Evolutionary conservation across 2,797 vertebrate genomes (phyloP), one percentile per base, ranked within the genome.

Genomic region (Melanitta fusca): DNA sequence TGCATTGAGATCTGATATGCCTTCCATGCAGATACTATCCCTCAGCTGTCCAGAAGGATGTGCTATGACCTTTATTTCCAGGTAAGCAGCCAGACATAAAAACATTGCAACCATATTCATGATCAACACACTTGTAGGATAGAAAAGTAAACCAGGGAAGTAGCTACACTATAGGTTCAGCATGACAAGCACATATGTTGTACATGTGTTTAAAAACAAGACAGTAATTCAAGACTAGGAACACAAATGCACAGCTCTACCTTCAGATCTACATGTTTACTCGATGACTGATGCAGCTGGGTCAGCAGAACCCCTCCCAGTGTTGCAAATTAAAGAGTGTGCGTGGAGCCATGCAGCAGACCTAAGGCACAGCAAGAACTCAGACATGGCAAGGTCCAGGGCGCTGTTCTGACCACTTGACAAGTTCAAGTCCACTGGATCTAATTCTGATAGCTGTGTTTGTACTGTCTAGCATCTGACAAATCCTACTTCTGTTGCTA

Each of bases 111-210:
- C 20, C 28, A 10, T 4, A 2, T n/a, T 38, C 66, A 17, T 53
- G 77, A 69, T 4, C 5, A 16, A n/a, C 19, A 61, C 7, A 32
- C 69, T 79, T 61, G 62, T 58, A 54, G 6, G 8, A 18, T 16
- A 54, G 28, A 65, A 64, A 64, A 74, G 3, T 19, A 14, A 70
- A 19, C 1, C 15, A n/a, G 11, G 10, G 19, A 73, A 57, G 39
- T 34, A 71, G 6, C 10, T 80, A 24, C 28, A 21, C 3, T 4
- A 7, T 9, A 32, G 56, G 56, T 64, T 66, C 25, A 64, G 19
- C 17, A 56, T 0, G 60, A 66, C 77, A 79, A 79, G 2, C 2
- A 47, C 39, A 3, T 8, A 57, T 1, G 0, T 36, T 19, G 6
- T 43, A 3, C 2, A 5, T 1, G 2, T 68, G 19, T 51, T 51